Conservation (phyloP, 2,113 vertebrate genomes). For the Sebastes schlegelii region DNA sequence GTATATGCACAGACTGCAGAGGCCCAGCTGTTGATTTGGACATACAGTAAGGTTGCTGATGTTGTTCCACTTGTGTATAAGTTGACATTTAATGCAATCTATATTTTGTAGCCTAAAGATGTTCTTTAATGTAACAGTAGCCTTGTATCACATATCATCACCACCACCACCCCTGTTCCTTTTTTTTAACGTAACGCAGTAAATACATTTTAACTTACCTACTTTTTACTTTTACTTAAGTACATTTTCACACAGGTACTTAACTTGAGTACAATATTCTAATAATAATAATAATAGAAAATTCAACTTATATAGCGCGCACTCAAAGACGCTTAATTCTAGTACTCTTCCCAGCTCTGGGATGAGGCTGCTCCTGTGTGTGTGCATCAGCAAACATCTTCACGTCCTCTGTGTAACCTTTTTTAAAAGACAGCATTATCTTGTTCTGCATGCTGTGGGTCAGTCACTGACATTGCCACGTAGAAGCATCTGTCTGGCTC, state of each 20-base stretch:
- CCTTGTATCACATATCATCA: not conserved
- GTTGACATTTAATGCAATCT: not conserved
- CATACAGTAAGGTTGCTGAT: not conserved
- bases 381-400: slow-evolving; percentile 7
- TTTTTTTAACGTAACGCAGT: not conserved
- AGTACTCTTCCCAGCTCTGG: not conserved
- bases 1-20: not conserved
- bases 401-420: slow-evolving; percentile 43
- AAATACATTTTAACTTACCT: not conserved
- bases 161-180: not conserved
- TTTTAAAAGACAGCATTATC: slow-evolving; percentile 33
- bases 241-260: too few species aligned
- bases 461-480: slow-evolving; percentile 12
- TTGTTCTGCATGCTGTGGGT: slow-evolving; percentile 34
- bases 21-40: not conserved
- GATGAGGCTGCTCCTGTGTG: not conserved
- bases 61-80: too few species aligned
- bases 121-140: not conserved
- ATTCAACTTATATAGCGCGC: too few species aligned
- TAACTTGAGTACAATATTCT: too few species aligned
- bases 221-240: not conserved
- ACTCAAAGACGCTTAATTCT: too few species aligned
- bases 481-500: slow-evolving; percentile 16
- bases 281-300: too few species aligned
- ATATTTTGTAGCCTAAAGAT: not conserved